A percentile compares a stretch with the other conserved stretches of the same genome.
phyloP scores from a whole-genome alignment of 2,797 vertebrate genomes.

The Masticophis lateralis region DNA sequence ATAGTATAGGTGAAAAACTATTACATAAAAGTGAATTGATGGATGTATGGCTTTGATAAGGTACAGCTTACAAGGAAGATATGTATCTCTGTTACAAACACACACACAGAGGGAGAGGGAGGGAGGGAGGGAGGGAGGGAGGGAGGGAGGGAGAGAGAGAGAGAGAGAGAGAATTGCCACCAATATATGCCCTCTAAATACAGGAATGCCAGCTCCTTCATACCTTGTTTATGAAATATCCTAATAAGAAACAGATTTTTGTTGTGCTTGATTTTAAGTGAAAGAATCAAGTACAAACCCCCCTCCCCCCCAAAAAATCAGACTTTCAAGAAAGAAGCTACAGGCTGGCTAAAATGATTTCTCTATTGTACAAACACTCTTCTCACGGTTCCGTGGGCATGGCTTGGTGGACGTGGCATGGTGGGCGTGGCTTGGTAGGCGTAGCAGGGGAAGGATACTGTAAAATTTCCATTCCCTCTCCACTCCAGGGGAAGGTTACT shows the following conservation, averaged over 20 bases:
- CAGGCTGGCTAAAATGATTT: not conserved
- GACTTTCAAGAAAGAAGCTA: not conserved
- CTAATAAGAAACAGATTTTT: not conserved
- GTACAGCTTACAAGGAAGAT: not conserved
- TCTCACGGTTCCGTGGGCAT: too few species aligned
- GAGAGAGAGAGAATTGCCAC: too few species aligned
- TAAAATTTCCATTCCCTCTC: too few species aligned
- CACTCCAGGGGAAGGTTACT: too few species aligned
- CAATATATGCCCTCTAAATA: not conserved
- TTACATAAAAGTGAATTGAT: not conserved
- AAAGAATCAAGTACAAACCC: not conserved
- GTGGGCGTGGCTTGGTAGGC: too few species aligned
- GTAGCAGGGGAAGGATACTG: too few species aligned
- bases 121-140: accelerated
- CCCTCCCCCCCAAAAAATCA: too few species aligned
- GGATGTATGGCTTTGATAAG: not conserved
- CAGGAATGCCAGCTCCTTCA: not conserved
- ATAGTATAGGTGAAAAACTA: not conserved
- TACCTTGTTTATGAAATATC: not conserved
- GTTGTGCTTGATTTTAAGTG: not conserved
- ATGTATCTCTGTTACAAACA: not conserved
- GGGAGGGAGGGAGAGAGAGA: too few species aligned
- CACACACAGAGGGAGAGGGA: not conserved
- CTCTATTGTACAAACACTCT: not conserved
- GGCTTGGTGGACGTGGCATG: too few species aligned